Percentiles rank a stretch among this genome's conserved stretches.
These are phyloP conservation scores for Spondyliosoma cantharus DNA, from an alignment of 2,797 vertebrate species.

Conservation along the genomic window DNA sequence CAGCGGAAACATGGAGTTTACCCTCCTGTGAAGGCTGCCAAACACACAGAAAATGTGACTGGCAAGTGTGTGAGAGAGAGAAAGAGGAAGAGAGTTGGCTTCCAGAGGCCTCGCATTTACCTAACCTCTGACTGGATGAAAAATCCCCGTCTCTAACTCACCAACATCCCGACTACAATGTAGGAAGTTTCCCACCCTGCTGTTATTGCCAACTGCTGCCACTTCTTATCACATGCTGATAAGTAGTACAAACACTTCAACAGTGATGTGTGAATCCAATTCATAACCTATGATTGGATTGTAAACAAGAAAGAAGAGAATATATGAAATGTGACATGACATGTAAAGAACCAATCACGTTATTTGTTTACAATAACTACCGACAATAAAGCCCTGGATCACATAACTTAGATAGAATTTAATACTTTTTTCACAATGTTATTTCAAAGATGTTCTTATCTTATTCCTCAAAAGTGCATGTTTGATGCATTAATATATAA, in stretches of 20 bases:
- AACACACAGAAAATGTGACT: conserved; percentile 26
- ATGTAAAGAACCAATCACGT: neutral
- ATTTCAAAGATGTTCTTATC: no score
- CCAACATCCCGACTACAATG: neutral
- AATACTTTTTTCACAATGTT: no score
- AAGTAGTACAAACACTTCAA: neutral
- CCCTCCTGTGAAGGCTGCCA: conserved; percentile 43
- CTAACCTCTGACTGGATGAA: conserved; percentile 41
- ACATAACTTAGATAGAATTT: no score
- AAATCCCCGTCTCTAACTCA: conserved; percentile 22
- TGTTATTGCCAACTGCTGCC: conserved; percentile 26
- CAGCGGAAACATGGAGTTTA: conserved; percentile 60
- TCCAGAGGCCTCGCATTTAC: conserved; percentile 49
- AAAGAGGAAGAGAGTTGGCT: conserved; percentile 14
- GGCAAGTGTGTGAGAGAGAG: conserved; percentile 30
- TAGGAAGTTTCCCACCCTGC: conserved; percentile 48
- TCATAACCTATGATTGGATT: neutral
- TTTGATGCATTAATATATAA: no score
- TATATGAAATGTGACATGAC: neutral
- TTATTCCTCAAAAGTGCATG: no score
- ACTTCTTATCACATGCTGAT: neutral
- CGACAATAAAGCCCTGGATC: no score
- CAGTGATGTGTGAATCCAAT: neutral
- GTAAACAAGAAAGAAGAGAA: neutral
- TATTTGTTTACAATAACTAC: no score